Conservation (phyloP, 2,797 vertebrate genomes). For the Bovichtus variegatus region DNA sequence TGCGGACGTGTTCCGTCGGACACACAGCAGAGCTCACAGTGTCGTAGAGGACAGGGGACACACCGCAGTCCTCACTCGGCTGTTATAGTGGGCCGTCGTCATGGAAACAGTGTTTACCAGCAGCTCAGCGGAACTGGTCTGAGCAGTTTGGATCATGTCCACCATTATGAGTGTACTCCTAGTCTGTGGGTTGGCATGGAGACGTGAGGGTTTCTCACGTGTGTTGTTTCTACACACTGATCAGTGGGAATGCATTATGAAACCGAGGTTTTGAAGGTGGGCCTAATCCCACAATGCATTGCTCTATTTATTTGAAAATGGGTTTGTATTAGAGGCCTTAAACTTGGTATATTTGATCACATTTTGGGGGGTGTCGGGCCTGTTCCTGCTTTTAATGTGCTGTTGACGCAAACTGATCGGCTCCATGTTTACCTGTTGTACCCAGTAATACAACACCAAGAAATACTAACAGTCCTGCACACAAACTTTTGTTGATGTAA, state of each 20-base stretch:
- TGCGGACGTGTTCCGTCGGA: too few relatives aligned
- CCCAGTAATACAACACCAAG: too few relatives aligned
- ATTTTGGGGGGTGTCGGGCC: too few relatives aligned
- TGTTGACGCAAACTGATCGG: too few relatives aligned
- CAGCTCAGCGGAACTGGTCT: background rate
- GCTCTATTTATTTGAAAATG: background rate
- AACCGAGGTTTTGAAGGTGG: background rate
- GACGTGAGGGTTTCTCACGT: too few relatives aligned
- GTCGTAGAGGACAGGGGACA: background rate
- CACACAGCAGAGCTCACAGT: too few relatives aligned
- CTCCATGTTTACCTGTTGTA: too few relatives aligned
- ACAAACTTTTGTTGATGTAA: background rate
- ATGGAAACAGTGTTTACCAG: conserved; percentile 43
- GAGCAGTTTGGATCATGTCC: background rate
- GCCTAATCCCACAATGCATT: background rate
- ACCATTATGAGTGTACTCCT: background rate
- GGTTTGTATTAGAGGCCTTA: background rate
- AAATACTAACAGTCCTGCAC: background rate
- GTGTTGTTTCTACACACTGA: background rate
- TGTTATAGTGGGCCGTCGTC: conserved; percentile 28
- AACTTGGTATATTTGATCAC: too few relatives aligned
- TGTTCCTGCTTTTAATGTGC: too few relatives aligned
- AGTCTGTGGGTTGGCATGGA: background rate
- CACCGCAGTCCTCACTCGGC: background rate
- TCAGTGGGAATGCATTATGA: background rate